Evolutionary conservation across 2,797 vertebrate genomes (phyloP).

Genomic region (Oophaga sylvatica): DNA sequence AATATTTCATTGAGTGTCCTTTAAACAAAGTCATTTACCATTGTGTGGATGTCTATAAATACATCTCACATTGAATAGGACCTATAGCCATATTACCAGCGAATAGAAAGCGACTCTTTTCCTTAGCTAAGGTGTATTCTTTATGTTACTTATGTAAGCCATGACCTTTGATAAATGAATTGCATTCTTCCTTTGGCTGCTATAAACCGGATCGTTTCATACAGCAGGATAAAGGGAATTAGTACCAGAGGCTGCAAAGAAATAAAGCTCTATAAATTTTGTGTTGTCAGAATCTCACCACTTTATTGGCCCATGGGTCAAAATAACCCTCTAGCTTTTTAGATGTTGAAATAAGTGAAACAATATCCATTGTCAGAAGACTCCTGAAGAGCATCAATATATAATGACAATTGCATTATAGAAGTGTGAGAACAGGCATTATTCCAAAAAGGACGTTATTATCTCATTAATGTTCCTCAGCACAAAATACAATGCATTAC

Average conservation of each 20-base stretch:
- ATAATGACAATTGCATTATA: conserved; percentile 61
- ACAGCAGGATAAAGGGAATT: conserved; percentile 48
- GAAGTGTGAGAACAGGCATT: conserved; percentile 61
- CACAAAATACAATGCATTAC: conserved; percentile 56
- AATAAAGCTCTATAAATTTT: conserved; percentile 60
- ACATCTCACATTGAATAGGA: background rate
- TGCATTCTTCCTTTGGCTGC: conserved; percentile 40
- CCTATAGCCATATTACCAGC: background rate
- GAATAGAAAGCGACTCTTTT: conserved; percentile 14
- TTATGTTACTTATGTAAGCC: conserved; percentile 45
- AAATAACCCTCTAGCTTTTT: conserved; percentile 58
- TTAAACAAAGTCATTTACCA: conserved; percentile 13
- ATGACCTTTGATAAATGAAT: conserved; percentile 54
- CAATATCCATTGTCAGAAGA: conserved; percentile 58
- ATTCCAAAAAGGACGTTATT: conserved; percentile 56
- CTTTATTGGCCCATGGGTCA: conserved; percentile 60
- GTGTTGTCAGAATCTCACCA: conserved; percentile 60
- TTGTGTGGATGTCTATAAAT: background rate
- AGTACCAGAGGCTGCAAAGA: conserved; percentile 57
- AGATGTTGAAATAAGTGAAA: conserved; percentile 56
- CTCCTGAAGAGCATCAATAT: conserved; percentile 59
- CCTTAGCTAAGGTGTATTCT: conserved; percentile 31
- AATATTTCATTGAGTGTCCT: background rate
- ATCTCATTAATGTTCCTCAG: conserved; percentile 57
- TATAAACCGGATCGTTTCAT: conserved; percentile 45